Conservation (phyloP, 2,797 vertebrate genomes). For the Tiaroga cobitis region DNA sequence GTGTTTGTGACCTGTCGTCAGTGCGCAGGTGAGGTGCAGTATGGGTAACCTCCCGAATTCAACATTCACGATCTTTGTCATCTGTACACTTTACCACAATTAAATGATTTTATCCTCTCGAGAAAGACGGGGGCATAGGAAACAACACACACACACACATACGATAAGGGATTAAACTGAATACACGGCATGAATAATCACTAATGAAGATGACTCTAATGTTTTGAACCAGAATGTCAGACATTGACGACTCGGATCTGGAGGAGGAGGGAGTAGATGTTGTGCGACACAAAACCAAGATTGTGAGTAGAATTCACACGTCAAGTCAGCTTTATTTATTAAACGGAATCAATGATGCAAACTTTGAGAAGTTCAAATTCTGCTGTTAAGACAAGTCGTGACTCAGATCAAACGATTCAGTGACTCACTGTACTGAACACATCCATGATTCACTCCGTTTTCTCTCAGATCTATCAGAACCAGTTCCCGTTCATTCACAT, state of each 20-base stretch:
- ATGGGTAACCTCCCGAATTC: not conserved
- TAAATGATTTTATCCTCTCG: not conserved
- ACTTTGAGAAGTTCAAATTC: no score
- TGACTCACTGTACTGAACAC: not conserved
- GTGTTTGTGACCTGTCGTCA: not conserved
- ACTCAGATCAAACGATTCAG: not conserved
- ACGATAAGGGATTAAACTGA: not conserved
- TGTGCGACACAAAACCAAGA: conserved; percentile 25
- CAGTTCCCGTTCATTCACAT: conserved; percentile 31
- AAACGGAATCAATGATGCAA: not conserved
- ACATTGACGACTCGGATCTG: conserved; percentile 53
- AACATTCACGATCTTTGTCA: not conserved
- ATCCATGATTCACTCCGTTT: not conserved
- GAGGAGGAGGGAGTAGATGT: conserved; percentile 39
- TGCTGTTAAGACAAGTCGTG: not conserved
- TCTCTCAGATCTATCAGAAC: conserved; percentile 45
- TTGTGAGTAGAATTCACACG: conserved; percentile 28
- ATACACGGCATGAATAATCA: not conserved
- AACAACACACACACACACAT: no score
- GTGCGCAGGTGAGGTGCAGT: not conserved
- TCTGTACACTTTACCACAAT: not conserved
- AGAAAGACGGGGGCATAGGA: not conserved
- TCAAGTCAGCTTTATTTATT: not conserved
- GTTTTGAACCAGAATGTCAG: conserved; percentile 42
- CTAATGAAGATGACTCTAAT: not conserved